Conservation (phyloP, 2,113 vertebrate species). For the Eurystomus gularis region DNA sequence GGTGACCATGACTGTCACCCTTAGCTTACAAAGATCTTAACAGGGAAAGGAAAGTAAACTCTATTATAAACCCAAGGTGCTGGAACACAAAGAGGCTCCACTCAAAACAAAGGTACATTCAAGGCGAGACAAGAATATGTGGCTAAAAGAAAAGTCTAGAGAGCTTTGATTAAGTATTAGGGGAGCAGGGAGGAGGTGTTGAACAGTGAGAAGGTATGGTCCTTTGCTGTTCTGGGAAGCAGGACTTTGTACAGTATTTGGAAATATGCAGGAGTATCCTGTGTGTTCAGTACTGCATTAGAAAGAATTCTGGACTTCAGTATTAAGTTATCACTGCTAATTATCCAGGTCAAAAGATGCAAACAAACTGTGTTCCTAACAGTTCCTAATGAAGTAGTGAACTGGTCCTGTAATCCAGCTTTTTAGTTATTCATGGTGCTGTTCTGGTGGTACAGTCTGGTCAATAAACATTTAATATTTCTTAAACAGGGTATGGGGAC, state of each 20-base stretch:
- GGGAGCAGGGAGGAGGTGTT: neutral
- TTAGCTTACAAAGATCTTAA: neutral
- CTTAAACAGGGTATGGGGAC: neutral
- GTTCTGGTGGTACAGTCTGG: neutral
- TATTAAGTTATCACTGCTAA: neutral
- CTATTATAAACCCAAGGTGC: neutral
- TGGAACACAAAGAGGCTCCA: neutral
- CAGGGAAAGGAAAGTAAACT: neutral
- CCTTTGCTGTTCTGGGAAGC: neutral
- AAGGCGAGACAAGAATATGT: neutral
- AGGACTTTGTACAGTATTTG: neutral
- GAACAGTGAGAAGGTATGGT: neutral
- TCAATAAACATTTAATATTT: neutral
- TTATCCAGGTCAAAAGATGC: neutral
- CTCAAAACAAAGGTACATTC: neutral
- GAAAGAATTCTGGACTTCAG: neutral
- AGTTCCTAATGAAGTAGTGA: neutral
- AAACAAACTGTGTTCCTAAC: neutral
- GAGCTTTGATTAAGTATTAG: neutral
- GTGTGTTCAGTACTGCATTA: neutral
- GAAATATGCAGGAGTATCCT: neutral
- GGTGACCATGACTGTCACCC: neutral
- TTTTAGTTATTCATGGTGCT: neutral
- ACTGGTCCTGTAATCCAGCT: neutral
- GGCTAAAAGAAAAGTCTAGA: neutral